A percentile compares a stretch with the other conserved stretches of the same genome.
Evolutionary conservation across 1,140 invertebrate genomes (phyloP).

Genomic region (Nautilus pompilius): DNA sequence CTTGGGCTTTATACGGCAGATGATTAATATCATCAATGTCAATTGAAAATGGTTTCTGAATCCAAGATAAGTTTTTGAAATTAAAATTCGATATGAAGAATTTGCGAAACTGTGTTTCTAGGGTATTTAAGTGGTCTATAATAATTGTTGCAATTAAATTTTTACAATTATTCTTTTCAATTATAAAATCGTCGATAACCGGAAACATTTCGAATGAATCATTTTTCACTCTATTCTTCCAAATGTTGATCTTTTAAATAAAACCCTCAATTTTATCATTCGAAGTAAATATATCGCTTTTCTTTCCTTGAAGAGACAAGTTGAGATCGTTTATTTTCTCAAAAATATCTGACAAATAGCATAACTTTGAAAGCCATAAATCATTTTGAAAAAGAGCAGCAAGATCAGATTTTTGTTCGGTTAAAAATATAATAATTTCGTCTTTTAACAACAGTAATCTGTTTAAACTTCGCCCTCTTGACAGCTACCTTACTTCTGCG

Average conservation of each 20-base stretch:
- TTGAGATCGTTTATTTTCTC: background rate
- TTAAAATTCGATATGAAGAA: background rate
- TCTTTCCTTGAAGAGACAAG: constrained; percentile 1
- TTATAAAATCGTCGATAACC: background rate
- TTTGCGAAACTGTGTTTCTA: background rate
- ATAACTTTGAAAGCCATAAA: background rate
- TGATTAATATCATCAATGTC: background rate
- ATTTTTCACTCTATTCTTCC: background rate
- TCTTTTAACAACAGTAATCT: background rate
- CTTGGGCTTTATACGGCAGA: background rate
- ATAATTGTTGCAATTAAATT: background rate
- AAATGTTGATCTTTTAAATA: constrained; percentile 4
- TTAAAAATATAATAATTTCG: background rate
- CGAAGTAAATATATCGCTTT: background rate
- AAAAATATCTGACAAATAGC: constrained; percentile 2
- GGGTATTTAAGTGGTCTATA: background rate
- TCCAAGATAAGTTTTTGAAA: constrained; percentile 3
- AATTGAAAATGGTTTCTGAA: background rate
- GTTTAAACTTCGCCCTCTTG: background rate
- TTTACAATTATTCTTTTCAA: background rate
- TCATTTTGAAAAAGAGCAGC: background rate
- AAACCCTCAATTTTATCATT: constrained; percentile 2
- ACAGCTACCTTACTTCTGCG: background rate
- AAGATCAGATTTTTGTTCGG: constrained; percentile 1
- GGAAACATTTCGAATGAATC: background rate